Evolutionary conservation across 2,888 invertebrate genomes (phyloP), one percentile per base, ranked within the genome.

Genomic region (Nomada fucata): DNA sequence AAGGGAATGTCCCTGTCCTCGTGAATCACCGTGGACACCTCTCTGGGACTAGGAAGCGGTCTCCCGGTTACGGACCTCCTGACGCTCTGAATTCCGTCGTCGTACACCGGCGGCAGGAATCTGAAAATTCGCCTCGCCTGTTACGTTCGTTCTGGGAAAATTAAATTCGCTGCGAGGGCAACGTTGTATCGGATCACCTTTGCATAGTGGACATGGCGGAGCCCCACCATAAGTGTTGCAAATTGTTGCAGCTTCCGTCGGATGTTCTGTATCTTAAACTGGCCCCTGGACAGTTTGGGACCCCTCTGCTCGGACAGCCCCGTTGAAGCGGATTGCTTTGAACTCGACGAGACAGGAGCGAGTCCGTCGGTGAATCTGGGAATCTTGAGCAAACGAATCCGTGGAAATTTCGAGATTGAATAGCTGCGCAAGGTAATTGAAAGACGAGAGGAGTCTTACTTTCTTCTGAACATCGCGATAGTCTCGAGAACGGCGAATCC

Each of bases 201-300:
- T 96, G 96, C 91, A 98, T 97, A 0, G 97, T 96, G 83, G 97
- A 96, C 95, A 97, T 96, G 2, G 97, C 96, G 7, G 97, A 96
- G 0, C 98, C 98, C 96, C 97, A 97, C 93, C 97, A 95, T 0
- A 96, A 96, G 69, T 97, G 95, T 71, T 95, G 94, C 70, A 96
- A 94, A 94, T 98, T 98, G 94, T 98, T 98, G 94, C 98, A 98
- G 52, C 97, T 97, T 52, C 98, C 98, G 91, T 98, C 98, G 73
- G 97, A 96, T 0, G 97, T 97, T 71, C 98, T 96, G 94, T 97
- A 98, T 82, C 96, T 95, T 55, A 91, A 78, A 73, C 92, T 93
- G 42, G 96, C 96, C 10, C 96, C 95, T 71, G 96, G 95, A 91
- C 97, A 97, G 86, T 95, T 95, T 0, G 97, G 96, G 3, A 94